Evolutionary conservation across 2,888 invertebrate species (phyloP).

Genomic region (Rhingia campestris): DNA sequence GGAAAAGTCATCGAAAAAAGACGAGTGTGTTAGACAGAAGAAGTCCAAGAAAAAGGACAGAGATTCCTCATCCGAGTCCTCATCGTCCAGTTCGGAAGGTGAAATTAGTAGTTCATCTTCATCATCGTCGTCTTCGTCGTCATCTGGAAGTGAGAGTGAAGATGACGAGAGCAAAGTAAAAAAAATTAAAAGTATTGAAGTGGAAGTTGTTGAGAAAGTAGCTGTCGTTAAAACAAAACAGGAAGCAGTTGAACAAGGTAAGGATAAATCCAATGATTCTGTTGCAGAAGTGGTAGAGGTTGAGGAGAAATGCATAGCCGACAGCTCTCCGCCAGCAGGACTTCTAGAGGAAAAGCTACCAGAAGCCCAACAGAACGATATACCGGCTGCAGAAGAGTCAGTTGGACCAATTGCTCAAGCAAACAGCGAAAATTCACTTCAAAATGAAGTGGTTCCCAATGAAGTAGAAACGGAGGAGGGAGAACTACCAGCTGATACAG

Average conservation of each 20-base stretch:
- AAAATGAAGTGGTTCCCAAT: not conserved
- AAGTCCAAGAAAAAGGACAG: not conserved
- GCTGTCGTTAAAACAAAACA: not conserved
- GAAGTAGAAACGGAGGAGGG: not conserved
- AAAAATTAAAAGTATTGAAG: not conserved
- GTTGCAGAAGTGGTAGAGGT: not conserved
- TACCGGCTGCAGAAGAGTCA: not conserved
- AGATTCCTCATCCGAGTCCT: constrained; percentile 33
- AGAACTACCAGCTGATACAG: not conserved
- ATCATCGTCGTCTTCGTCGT: constrained; percentile 37
- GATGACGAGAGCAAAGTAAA: not conserved
- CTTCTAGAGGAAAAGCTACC: not conserved
- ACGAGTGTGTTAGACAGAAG: not conserved
- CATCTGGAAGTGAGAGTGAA: constrained; percentile 31
- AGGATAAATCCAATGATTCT: not conserved
- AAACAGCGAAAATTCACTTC: not conserved
- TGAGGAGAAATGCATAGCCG: not conserved
- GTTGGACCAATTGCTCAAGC: not conserved
- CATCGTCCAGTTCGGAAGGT: constrained; percentile 40
- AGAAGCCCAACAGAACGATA: not conserved
- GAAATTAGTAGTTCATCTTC: constrained; percentile 18
- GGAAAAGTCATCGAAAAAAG: constrained; percentile 6
- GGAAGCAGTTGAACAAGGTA: not conserved
- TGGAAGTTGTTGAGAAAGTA: not conserved
- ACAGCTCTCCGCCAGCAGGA: not conserved